A percentile compares a stretch with the other conserved stretches of the same genome.
Conservation (phyloP, 2,113 vertebrate species). For the Anhinga rufa region DNA sequence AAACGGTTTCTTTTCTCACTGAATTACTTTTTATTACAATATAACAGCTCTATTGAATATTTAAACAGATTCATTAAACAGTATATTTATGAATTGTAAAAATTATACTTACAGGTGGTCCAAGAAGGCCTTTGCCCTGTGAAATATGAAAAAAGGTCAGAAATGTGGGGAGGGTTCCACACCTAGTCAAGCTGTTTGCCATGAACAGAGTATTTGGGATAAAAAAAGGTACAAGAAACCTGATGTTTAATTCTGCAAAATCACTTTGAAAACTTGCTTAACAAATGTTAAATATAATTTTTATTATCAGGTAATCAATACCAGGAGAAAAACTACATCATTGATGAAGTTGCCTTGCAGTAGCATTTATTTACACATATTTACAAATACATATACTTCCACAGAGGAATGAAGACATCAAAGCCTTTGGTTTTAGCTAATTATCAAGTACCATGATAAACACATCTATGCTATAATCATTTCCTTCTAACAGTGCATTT, state of each 20-base stretch:
- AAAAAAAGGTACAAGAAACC: background rate
- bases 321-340: background rate
- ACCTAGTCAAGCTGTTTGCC: background rate
- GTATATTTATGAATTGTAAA: background rate
- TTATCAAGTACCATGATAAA: background rate
- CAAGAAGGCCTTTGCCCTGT: slow-evolving; percentile 87
- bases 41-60: background rate
- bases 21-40: background rate
- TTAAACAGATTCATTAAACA: background rate
- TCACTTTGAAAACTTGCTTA: background rate
- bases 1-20: background rate
- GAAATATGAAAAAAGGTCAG: slow-evolving; percentile 33
- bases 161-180: background rate
- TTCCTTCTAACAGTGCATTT: background rate
- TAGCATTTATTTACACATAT: background rate
- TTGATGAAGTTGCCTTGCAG: background rate
- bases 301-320: background rate
- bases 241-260: background rate
- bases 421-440: background rate
- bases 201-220: background rate
- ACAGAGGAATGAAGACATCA: background rate
- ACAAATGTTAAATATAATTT: background rate
- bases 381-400: background rate
- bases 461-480: background rate
- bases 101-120: slow-evolving; percentile 81